Conservation (phyloP, 2,797 vertebrate genomes). For the Enteromius viviparus region DNA sequence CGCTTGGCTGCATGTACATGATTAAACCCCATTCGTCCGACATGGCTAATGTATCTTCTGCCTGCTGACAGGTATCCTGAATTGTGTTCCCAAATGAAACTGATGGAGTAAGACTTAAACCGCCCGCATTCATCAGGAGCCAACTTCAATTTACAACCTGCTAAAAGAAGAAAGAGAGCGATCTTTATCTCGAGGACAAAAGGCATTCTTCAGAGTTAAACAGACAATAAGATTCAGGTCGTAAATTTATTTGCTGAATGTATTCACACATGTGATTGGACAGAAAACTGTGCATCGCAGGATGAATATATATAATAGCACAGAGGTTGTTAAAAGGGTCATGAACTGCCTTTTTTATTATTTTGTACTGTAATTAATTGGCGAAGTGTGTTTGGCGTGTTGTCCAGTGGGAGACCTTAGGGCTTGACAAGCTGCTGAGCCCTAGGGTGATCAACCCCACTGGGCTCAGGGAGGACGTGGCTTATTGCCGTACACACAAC, state of each 20-base stretch:
- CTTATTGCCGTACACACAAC: too few relatives aligned
- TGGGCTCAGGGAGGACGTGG: too few relatives aligned
- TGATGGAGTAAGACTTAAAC: constrained; percentile 40
- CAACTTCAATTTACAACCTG: constrained; percentile 8
- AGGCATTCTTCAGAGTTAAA: neutral
- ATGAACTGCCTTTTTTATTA: neutral
- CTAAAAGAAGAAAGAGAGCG: neutral
- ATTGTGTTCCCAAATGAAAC: constrained; percentile 41
- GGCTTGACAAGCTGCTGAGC: too few relatives aligned
- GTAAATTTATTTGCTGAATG: neutral
- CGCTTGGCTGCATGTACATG: constrained; percentile 60
- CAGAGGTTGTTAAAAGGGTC: neutral
- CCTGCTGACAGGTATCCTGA: constrained; percentile 5
- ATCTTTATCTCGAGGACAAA: neutral
- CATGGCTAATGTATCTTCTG: constrained; percentile 50
- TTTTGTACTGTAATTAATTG: too few relatives aligned
- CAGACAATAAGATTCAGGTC: neutral
- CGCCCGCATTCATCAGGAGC: neutral
- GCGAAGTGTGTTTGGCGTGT: too few relatives aligned
- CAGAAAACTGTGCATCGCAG: neutral
- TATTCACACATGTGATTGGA: neutral
- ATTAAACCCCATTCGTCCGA: constrained; percentile 27
- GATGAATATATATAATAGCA: neutral
- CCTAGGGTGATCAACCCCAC: too few relatives aligned
- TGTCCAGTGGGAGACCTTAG: too few relatives aligned